Base-by-base conservation (phyloP, 2,888 invertebrate genomes). In the Pyrocoelia pectoralis region DNA sequence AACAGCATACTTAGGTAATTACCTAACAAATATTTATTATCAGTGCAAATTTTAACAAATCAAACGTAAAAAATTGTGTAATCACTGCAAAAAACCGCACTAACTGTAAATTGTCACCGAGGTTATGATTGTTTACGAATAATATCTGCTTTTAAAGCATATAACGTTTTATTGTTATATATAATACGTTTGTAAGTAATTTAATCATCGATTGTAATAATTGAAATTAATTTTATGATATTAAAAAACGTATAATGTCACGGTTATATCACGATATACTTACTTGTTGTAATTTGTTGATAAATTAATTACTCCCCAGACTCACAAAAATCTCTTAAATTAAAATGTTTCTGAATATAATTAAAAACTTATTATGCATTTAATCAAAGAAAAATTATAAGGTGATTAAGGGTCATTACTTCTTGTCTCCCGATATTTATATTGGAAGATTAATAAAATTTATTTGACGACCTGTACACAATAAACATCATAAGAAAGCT, bases 141-240 rank as follows among this genome's bases (percentile, higher is more conserved):
- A 46, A 17, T n/a, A 46, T 46, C 17, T 46, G 46, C 46, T 46
- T 46, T 46, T 46, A 17, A 17, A 46, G 46, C 46, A 46, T 17
- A 15, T 46, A 46, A 46, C 15, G 17, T 46, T 17, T 46, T 17
- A 46, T 46, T 46, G 17, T 46, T 46, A 17, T 46, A 46, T 9
- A 17, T n/a, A 14, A 40, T 43, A 43, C 43, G 15, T 43, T 43
- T n/a, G n/a, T n/a, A n/a, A n/a, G n/a, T n/a, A n/a, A n/a, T n/a
- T n/a, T n/a, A n/a, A n/a, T n/a, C 43, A 14, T 6, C 43, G 8
- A 46, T 46, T 46, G 46, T 46, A 10, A 6, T 12, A n/a, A 18
- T 46, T 5, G 17, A 46, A 46, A 46, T 46, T 46, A 17, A 17
- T 17, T 17, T 46, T 46, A 15, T 46, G n/a, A 8, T 17, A 46